A percentile compares a stretch with the other conserved stretches of the same genome.
Evolutionary conservation across 2,888 invertebrate genomes (phyloP).

Genomic region (Lottia scabra): DNA sequence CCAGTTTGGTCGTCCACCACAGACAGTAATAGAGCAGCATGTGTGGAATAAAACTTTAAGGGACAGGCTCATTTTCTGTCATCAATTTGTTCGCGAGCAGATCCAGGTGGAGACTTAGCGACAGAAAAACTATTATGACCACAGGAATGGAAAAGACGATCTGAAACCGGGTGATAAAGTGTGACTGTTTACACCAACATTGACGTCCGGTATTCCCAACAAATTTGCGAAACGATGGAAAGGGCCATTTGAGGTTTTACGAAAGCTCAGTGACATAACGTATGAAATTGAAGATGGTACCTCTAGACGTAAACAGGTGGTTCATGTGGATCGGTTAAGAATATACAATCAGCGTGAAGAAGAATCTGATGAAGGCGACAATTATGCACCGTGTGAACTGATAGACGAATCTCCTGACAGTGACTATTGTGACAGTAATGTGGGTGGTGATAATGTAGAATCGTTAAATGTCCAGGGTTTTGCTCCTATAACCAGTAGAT

Average conservation of each 20-base stretch:
- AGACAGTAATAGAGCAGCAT: background rate
- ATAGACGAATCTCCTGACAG: background rate
- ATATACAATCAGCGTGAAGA: background rate
- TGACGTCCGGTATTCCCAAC: background rate
- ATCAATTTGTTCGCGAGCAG: background rate
- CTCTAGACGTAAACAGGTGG: background rate
- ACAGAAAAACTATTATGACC: background rate
- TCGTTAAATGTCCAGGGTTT: too few species aligned
- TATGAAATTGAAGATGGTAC: background rate
- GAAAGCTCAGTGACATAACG: slow-evolving; percentile 8
- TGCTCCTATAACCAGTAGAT: too few species aligned
- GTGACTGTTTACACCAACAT: background rate
- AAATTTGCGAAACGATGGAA: slow-evolving; percentile 17
- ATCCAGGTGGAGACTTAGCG: background rate
- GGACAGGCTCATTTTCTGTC: background rate
- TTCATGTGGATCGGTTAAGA: background rate
- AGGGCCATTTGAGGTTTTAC: slow-evolving; percentile 13
- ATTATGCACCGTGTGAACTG: background rate
- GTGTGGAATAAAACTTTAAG: background rate
- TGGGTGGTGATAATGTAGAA: too few species aligned
- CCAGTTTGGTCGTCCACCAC: background rate
- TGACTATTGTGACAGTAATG: too few species aligned
- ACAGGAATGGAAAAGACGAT: background rate
- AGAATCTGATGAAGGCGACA: background rate
- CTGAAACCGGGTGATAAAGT: background rate